Evolutionary conservation across 2,888 invertebrate genomes (phyloP).

Genomic region (Melieria picta): DNA sequence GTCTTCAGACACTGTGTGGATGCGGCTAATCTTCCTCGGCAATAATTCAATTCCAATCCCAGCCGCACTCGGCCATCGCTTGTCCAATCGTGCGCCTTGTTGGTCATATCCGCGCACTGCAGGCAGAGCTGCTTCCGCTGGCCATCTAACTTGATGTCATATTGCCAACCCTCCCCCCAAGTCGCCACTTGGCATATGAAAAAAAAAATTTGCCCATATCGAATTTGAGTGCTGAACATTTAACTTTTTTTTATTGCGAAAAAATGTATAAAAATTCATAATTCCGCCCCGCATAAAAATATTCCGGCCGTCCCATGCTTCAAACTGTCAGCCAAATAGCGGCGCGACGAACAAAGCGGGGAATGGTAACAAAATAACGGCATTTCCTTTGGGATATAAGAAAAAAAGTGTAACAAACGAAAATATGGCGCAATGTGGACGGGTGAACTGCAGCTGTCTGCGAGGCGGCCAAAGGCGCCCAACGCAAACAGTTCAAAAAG

Average conservation of each 20-base stretch:
- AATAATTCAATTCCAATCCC: conserved; percentile 32
- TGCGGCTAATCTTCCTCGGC: conserved; percentile 34
- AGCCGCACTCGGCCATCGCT: background rate
- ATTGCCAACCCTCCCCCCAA: too few relatives aligned
- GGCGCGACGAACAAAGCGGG: background rate
- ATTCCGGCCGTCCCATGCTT: too few relatives aligned
- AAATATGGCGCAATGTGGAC: background rate
- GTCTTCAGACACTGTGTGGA: conserved; percentile 17
- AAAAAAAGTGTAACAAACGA: conserved; percentile 11
- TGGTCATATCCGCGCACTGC: too few relatives aligned
- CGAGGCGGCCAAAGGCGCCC: too few relatives aligned
- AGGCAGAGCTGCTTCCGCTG: background rate
- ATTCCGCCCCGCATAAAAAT: background rate
- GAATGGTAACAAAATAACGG: background rate
- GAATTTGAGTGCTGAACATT: background rate
- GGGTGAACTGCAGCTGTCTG: too few relatives aligned
- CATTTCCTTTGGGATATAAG: background rate
- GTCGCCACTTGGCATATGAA: too few relatives aligned
- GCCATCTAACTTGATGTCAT: too few relatives aligned
- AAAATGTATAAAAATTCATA: background rate
- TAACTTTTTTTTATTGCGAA: conserved; percentile 16
- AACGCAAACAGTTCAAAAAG: too few relatives aligned
- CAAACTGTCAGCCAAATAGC: background rate
- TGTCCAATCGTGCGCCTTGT: too few relatives aligned
- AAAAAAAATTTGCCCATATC: too few relatives aligned